Evolutionary conservation across 2,888 invertebrate species (phyloP).

Genomic region (Alitta virens): DNA sequence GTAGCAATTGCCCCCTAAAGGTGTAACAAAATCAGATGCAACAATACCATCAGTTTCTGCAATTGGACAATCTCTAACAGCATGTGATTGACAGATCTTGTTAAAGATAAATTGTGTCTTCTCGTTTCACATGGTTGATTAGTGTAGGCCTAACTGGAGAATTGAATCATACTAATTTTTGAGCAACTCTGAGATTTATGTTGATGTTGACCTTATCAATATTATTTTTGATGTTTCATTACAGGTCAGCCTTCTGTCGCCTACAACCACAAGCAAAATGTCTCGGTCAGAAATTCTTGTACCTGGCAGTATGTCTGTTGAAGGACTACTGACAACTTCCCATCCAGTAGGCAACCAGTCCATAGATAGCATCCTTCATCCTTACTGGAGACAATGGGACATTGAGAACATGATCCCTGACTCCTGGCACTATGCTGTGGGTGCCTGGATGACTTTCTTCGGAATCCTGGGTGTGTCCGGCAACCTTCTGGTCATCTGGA

Average conservation of each 20-base stretch:
- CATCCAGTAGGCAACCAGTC: neutral
- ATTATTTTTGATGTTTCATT: neutral
- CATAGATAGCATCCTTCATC: conserved; percentile 33
- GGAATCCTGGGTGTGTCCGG: conserved; percentile 46
- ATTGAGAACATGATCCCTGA: conserved; percentile 50
- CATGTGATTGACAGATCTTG: too few species aligned
- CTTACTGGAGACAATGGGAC: conserved; percentile 43
- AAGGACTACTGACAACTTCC: neutral
- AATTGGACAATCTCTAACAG: too few species aligned
- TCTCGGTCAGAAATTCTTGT: neutral
- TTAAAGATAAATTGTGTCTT: too few species aligned
- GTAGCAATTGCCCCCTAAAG: too few species aligned
- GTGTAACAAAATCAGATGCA: too few species aligned
- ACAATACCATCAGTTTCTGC: too few species aligned
- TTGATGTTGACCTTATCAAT: too few species aligned
- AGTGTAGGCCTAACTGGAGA: too few species aligned
- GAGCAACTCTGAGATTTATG: too few species aligned
- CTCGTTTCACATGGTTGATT: too few species aligned
- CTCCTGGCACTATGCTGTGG: conserved; percentile 43
- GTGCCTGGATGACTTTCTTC: conserved; percentile 67
- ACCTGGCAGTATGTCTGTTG: neutral
- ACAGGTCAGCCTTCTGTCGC: too few species aligned
- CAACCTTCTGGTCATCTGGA: conserved; percentile 45
- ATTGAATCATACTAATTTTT: too few species aligned
- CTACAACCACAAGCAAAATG: neutral